These are phyloP conservation scores for Phyllotreta cruciferae DNA, from an alignment of 2,888 invertebrate genomes.

Conservation along the genomic window DNA sequence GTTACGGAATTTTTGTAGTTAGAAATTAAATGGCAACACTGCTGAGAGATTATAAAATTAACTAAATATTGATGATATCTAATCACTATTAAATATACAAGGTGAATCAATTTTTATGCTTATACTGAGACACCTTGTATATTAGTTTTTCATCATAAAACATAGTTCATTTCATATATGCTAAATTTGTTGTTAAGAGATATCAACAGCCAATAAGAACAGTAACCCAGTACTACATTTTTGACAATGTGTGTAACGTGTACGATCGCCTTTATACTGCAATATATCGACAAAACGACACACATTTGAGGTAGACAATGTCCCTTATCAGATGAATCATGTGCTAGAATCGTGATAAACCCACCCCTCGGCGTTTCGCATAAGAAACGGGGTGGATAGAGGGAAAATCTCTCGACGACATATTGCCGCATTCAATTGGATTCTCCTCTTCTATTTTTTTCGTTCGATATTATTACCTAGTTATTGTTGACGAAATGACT, in stretches of 20 bases:
- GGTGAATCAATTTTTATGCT: too few species aligned
- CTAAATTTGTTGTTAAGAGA: too few species aligned
- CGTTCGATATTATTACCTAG: constrained; percentile 15
- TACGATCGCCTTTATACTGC: constrained; percentile 30
- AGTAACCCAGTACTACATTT: not conserved
- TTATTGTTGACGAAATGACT: constrained; percentile 29
- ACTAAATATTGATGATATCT: too few species aligned
- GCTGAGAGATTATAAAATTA: too few species aligned
- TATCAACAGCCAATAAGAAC: too few species aligned
- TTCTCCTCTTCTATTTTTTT: constrained; percentile 34
- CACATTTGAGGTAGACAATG: constrained; percentile 38
- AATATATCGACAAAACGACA: constrained; percentile 13
- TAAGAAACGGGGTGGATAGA: constrained; percentile 29
- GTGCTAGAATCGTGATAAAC: constrained; percentile 37
- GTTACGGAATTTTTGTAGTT: too few species aligned
- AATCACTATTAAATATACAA: too few species aligned
- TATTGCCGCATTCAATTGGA: constrained; percentile 37
- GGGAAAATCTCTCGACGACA: constrained; percentile 37
- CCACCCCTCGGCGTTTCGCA: constrained; percentile 29
- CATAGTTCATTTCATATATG: too few species aligned
- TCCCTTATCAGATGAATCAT: constrained; percentile 45
- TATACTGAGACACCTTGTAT: too few species aligned
- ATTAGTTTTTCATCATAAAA: too few species aligned
- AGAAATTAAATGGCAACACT: too few species aligned
- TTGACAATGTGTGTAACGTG: constrained; percentile 26